A percentile compares a stretch with the other conserved stretches of the same genome.
These are phyloP conservation scores for Bombus confusus DNA, from an alignment of 1,140 invertebrate species.

Conservation along the genomic window DNA sequence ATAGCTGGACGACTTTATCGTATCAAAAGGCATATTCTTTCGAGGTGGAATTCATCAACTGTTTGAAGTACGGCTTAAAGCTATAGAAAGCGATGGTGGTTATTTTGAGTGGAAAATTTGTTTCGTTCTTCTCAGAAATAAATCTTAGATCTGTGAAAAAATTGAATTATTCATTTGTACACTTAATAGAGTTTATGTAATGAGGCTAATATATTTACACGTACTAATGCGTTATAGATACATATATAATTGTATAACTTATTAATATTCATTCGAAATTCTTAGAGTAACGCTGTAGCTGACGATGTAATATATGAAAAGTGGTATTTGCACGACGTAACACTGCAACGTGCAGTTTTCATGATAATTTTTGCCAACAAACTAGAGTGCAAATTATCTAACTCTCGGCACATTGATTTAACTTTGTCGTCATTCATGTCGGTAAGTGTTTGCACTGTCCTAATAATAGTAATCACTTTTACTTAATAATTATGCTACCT, in stretches of 20 bases:
- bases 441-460: slow-evolving; percentile 21
- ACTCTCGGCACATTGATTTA: slow-evolving; percentile 42
- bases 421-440: slow-evolving; percentile 53
- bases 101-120: too few relatives aligned
- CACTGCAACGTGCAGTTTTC: slow-evolving; percentile 9
- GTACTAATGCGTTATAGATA: background rate
- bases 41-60: too few relatives aligned
- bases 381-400: slow-evolving; percentile 47
- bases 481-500: background rate
- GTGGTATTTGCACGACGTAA: slow-evolving; percentile 27
- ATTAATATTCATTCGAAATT: background rate
- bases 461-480: background rate
- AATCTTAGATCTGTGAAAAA: background rate
- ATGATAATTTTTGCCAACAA: slow-evolving; percentile 39
- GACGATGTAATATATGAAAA: slow-evolving; percentile 53
- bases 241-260: background rate
- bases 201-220: background rate
- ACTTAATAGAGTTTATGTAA: background rate
- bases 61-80: too few relatives aligned
- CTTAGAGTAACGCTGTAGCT: slow-evolving; percentile 52
- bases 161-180: background rate
- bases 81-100: too few relatives aligned
- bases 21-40: too few relatives aligned
- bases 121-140: background rate
- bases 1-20: too few relatives aligned